These are phyloP conservation scores for Eurypyga helias DNA, from an alignment of 2,113 vertebrate species.

Conservation along the genomic window DNA sequence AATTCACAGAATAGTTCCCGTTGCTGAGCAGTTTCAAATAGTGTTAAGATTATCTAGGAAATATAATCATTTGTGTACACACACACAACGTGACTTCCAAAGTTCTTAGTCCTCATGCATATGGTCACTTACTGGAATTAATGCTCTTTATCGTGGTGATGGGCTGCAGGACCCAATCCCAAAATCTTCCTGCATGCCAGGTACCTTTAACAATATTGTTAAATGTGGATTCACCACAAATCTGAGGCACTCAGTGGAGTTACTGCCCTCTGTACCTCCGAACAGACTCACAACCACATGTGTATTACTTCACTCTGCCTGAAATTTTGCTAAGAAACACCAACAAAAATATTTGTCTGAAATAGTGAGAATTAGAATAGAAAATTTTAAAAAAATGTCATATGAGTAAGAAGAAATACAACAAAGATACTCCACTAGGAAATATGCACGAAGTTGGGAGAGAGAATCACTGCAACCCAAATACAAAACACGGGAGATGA, in stretches of 20 bases:
- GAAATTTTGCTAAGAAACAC: background rate
- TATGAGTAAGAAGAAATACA: background rate
- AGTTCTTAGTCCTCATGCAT: background rate
- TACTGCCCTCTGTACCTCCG: background rate
- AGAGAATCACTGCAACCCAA: background rate
- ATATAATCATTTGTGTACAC: background rate
- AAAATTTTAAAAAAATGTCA: background rate
- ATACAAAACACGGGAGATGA: background rate
- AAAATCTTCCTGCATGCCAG: background rate
- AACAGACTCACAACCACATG: background rate
- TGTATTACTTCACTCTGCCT: background rate
- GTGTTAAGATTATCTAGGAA: background rate
- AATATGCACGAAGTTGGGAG: background rate
- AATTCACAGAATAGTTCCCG: background rate
- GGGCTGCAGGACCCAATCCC: background rate
- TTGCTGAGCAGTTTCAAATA: background rate
- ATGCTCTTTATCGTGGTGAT: background rate
- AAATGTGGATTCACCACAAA: background rate
- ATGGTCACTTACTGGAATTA: background rate
- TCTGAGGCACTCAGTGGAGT: background rate
- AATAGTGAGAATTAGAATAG: background rate
- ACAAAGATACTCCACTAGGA: background rate
- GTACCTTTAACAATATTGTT: background rate
- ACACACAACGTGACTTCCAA: background rate
- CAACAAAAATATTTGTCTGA: background rate